Conservation (phyloP, 2,797 vertebrate genomes). For the Lithobates sylvaticus region DNA sequence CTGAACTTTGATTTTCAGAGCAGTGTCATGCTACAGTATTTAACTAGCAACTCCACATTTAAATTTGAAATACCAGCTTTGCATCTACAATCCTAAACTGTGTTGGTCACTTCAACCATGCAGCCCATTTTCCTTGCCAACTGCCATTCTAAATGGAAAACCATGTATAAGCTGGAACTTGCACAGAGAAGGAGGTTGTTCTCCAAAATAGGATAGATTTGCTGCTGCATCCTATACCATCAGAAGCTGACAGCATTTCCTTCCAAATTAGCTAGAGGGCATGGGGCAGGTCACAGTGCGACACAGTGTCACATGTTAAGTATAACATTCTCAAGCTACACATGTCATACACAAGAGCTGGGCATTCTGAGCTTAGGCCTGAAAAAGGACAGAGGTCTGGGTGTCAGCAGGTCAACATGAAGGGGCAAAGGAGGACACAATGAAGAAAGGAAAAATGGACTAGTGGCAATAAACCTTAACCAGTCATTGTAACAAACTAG, state of each 20-base stretch:
- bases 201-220: neutral
- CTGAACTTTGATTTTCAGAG: neutral
- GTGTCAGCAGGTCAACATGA: too few relatives aligned
- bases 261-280: neutral
- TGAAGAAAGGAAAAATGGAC: neutral
- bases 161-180: neutral
- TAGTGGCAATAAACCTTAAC: neutral
- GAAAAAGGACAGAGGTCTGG: too few relatives aligned
- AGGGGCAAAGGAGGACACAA: too few relatives aligned
- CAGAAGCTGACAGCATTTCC: too few relatives aligned
- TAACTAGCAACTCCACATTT: neutral
- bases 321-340: too few relatives aligned
- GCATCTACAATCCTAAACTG: too few relatives aligned
- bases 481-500: neutral
- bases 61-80: neutral
- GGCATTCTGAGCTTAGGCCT: too few relatives aligned
- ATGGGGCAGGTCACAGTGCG: neutral
- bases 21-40: too few relatives aligned
- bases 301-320: neutral
- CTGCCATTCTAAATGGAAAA: neutral
- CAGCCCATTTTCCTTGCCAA: neutral
- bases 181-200: neutral
- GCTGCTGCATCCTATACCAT: neutral
- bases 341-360: too few relatives aligned
- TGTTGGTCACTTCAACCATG: too few relatives aligned